phyloP scores from a whole-genome alignment of 2,888 invertebrate species.

The Myopa testacea region DNA sequence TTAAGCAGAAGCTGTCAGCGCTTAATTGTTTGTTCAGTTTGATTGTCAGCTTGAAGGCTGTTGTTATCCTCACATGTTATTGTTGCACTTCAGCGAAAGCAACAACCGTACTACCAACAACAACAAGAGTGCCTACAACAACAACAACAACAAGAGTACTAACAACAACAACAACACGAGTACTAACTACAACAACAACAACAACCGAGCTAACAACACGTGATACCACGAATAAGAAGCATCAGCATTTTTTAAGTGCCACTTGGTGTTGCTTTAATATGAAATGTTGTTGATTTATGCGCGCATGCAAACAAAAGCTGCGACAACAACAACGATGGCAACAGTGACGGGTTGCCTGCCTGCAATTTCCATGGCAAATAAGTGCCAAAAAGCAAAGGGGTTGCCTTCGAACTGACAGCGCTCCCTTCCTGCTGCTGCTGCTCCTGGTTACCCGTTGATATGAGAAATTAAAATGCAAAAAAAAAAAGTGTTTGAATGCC shows the following conservation, averaged over 20 bases:
- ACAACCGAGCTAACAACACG: slow-evolving; percentile 8
- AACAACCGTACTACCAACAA: background rate
- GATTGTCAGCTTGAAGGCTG: slow-evolving; percentile 40
- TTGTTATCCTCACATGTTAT: slow-evolving; percentile 29
- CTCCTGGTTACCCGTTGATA: background rate
- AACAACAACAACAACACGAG: background rate
- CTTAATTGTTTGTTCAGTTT: slow-evolving; percentile 47
- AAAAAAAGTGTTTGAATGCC: slow-evolving; percentile 13
- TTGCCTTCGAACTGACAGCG: slow-evolving; percentile 19
- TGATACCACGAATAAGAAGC: slow-evolving; percentile 41
- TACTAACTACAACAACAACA: background rate
- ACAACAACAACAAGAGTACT: slow-evolving; percentile 1
- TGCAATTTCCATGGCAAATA: background rate
- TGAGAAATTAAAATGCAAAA: slow-evolving; percentile 36
- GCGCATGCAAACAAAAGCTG: slow-evolving; percentile 23
- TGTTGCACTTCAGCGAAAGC: slow-evolving; percentile 24
- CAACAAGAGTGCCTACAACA: background rate
- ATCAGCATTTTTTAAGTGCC: slow-evolving; percentile 44
- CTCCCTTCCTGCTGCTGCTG: slow-evolving; percentile 5
- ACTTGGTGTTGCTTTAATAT: slow-evolving; percentile 46
- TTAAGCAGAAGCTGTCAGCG: slow-evolving; percentile 12
- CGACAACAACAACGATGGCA: background rate
- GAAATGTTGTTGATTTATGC: slow-evolving; percentile 48
- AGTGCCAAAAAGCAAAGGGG: slow-evolving; percentile 27
- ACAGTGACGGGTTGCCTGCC: background rate